Conservation (phyloP, 2,888 invertebrate species). For the Mesorhabditis belari region DNA sequence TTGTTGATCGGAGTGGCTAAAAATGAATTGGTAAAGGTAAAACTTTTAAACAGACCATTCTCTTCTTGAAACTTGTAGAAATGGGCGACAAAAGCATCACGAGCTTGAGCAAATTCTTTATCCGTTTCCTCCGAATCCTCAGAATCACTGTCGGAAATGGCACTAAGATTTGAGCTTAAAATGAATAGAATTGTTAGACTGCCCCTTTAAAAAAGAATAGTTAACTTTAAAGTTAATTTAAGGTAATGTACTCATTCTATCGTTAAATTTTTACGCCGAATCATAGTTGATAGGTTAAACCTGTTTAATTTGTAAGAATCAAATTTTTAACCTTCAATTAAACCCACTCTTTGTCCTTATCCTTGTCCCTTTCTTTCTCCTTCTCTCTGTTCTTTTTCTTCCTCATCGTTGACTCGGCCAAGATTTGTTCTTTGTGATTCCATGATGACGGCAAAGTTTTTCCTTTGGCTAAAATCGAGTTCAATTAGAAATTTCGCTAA, state of each 20-base stretch:
- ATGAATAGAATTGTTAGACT: neutral
- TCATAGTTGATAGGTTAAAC: conserved; percentile 1
- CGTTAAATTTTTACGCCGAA: no score
- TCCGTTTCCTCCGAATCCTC: no score
- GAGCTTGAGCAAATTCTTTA: conserved; percentile 15
- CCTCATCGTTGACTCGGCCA: neutral
- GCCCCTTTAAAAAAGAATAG: no score
- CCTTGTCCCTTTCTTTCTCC: no score
- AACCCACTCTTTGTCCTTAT: no score
- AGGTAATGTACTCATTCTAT: no score
- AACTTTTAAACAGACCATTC: conserved; percentile 73
- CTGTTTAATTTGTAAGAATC: conserved; percentile 5
- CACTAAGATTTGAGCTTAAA: neutral
- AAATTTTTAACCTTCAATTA: conserved; percentile 2
- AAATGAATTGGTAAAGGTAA: conserved; percentile 6
- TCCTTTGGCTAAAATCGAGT: neutral
- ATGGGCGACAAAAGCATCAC: no score
- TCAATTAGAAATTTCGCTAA: no score
- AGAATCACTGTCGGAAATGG: conserved; percentile 6
- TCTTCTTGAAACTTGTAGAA: conserved; percentile 97
- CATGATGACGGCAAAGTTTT: neutral
- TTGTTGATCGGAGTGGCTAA: no score
- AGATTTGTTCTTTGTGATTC: neutral
- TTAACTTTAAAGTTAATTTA: no score
- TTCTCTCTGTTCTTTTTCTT: no score